Evolutionary conservation across 2,888 invertebrate species (phyloP).

Genomic region (Melieria omissa): DNA sequence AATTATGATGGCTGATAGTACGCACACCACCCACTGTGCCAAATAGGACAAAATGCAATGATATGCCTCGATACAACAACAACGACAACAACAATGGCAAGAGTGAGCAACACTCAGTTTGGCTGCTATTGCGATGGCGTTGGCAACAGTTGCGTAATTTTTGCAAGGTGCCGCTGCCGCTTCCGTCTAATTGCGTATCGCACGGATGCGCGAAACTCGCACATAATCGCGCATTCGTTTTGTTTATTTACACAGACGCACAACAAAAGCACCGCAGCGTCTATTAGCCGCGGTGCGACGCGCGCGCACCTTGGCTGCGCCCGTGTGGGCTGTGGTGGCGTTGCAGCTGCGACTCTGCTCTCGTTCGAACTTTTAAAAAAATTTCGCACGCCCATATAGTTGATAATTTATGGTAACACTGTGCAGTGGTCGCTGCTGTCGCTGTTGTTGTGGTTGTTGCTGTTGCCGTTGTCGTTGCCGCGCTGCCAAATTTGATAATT

Average conservation of each 20-base stretch:
- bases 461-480: not conserved
- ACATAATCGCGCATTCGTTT: not conserved
- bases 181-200: slow-evolving; percentile 27
- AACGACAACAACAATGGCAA: not conserved
- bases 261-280: slow-evolving; percentile 1
- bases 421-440: slow-evolving; percentile 1
- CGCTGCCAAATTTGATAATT: slow-evolving; percentile 31
- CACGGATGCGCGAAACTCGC: not conserved
- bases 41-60: slow-evolving; percentile 21
- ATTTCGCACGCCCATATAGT: slow-evolving; percentile 57
- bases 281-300: no score
- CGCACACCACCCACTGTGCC: slow-evolving; percentile 44
- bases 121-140: not conserved
- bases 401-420: slow-evolving; percentile 53
- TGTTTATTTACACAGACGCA: slow-evolving; percentile 37
- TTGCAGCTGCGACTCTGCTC: not conserved
- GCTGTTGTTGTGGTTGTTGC: not conserved
- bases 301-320: not conserved
- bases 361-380: not conserved
- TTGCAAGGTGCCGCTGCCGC: not conserved
- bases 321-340: not conserved
- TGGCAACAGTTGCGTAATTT: not conserved
- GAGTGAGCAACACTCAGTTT: no score
- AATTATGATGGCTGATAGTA: slow-evolving; percentile 45
- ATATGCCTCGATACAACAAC: slow-evolving; percentile 9